phyloP scores from a whole-genome alignment of 2,797 vertebrate genomes.

The Odontamblyopus lacepedii region DNA sequence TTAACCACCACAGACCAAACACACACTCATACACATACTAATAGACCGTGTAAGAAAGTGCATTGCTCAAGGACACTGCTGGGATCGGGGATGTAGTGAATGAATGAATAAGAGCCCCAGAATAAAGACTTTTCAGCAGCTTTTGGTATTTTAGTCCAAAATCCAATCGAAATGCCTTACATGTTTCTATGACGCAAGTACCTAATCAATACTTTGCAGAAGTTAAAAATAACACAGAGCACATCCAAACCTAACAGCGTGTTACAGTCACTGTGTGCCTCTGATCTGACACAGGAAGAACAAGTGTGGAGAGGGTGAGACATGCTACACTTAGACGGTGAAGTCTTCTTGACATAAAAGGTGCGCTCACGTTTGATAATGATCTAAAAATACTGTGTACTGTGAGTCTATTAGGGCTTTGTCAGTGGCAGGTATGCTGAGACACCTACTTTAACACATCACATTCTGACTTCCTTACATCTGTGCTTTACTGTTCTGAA shows the following conservation, averaged over 20 bases:
- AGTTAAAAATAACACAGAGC: slow-evolving; percentile 1
- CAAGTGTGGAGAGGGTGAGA: background rate
- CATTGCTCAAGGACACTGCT: background rate
- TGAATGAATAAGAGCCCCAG: background rate
- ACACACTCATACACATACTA: background rate
- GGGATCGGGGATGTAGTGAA: background rate
- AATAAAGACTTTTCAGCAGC: background rate
- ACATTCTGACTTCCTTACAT: background rate
- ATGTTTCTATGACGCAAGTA: background rate
- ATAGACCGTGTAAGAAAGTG: background rate
- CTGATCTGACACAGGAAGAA: background rate
- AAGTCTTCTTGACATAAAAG: background rate
- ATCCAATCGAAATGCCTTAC: background rate
- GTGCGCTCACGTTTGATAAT: background rate
- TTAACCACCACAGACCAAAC: background rate
- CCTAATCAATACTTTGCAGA: background rate
- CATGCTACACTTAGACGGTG: background rate
- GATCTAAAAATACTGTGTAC: background rate
- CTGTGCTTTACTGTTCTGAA: background rate
- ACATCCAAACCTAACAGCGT: background rate
- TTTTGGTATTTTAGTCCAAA: background rate
- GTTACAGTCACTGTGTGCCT: background rate
- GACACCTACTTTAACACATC: background rate
- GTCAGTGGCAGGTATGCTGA: background rate
- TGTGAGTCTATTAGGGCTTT: background rate